Evolutionary conservation across 2,888 invertebrate species (phyloP).

Genomic region (Pristionchus mayeri): DNA sequence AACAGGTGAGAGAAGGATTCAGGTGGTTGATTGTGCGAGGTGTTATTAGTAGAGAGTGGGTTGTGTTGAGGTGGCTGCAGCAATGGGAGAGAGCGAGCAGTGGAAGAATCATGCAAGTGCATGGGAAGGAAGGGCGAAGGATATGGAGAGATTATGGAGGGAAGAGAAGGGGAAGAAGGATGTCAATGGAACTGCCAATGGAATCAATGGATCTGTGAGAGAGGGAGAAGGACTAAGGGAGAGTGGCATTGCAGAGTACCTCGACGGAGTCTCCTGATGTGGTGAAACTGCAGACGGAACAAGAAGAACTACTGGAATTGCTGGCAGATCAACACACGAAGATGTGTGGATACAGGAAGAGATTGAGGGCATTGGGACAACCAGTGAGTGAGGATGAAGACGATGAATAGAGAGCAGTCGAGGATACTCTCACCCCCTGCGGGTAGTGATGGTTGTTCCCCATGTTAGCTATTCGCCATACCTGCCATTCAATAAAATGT

Average conservation of each 20-base stretch:
- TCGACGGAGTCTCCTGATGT: constrained; percentile 54
- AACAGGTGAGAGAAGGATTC: constrained; percentile 58
- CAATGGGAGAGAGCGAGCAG: constrained; percentile 4
- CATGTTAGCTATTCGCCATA: background rate
- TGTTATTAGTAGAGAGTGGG: background rate
- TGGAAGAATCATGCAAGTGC: constrained; percentile 30
- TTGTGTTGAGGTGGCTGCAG: constrained; percentile 26
- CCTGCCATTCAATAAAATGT: background rate
- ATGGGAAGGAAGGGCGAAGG: constrained; percentile 50
- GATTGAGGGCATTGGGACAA: constrained; percentile 64
- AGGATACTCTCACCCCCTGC: background rate
- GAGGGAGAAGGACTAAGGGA: background rate
- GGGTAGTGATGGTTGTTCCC: background rate
- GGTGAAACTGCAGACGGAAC: constrained; percentile 84
- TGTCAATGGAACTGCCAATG: background rate
- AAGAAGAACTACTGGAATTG: constrained; percentile 91
- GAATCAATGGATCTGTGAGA: background rate
- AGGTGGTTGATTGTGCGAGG: background rate
- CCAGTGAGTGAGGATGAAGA: constrained; percentile 72
- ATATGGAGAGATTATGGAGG: constrained; percentile 44
- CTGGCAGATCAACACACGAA: constrained; percentile 90
- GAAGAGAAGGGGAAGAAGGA: background rate
- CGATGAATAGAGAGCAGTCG: constrained; percentile 29
- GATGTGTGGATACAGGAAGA: constrained; percentile 77
- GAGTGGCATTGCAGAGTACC: background rate